phyloP scores from a whole-genome alignment of 1,140 invertebrate species.

The Drosophila guanche region DNA sequence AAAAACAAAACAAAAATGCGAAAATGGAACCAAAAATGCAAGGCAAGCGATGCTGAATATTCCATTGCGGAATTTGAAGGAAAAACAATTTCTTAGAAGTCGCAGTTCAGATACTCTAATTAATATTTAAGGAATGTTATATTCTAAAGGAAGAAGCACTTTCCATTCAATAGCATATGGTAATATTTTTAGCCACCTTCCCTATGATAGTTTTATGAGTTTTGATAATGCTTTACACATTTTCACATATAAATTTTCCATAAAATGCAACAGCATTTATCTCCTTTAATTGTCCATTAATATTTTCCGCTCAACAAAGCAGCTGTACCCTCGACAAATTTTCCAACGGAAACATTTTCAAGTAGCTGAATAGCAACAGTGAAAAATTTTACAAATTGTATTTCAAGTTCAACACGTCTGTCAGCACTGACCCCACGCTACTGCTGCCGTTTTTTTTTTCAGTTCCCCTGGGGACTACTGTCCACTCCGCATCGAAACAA shows the following conservation, averaged over 20 bases:
- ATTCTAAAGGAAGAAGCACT: no score
- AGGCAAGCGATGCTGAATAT: slow-evolving; percentile 27
- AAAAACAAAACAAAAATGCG: slow-evolving; percentile 35
- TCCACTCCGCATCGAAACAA: slow-evolving; percentile 16
- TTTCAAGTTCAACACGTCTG: slow-evolving; percentile 46
- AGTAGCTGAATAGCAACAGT: slow-evolving; percentile 4
- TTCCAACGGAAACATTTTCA: slow-evolving; percentile 1
- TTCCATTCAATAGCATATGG: no score
- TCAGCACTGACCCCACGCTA: slow-evolving; percentile 6
- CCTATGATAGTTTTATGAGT: no score
- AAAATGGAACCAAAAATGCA: slow-evolving; percentile 33
- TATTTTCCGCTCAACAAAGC: not conserved
- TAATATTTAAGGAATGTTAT: no score
- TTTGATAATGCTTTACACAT: no score
- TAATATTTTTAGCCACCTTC: no score
- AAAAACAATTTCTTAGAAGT: not conserved
- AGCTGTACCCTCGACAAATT: not conserved
- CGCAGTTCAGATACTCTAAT: slow-evolving; percentile 15
- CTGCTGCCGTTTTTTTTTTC: not conserved
- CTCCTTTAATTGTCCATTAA: not conserved
- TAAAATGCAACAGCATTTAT: no score
- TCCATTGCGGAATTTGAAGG: slow-evolving; percentile 7
- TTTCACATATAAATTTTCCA: no score
- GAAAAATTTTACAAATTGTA: slow-evolving; percentile 22
- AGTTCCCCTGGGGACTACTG: slow-evolving; percentile 8